Conservation (phyloP, 2,888 invertebrate species). For the Mythimna ferrago region DNA sequence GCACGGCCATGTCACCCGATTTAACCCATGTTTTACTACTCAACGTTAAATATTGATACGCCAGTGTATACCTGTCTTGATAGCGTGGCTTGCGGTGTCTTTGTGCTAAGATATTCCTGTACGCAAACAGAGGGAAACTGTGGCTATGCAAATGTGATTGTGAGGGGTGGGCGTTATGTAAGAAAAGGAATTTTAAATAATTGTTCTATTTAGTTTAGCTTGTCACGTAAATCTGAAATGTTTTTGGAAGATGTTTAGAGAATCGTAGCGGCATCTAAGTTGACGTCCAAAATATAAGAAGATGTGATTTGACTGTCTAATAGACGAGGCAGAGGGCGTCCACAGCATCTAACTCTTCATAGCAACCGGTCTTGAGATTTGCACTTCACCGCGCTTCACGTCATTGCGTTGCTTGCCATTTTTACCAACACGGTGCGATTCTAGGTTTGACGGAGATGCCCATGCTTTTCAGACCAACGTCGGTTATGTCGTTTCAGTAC, state of each 20-base stretch:
- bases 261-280: no score
- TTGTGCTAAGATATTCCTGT: constrained; percentile 44
- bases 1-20: constrained; percentile 38
- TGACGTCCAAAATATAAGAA: no score
- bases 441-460: no score
- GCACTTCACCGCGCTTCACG: no score
- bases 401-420: no score
- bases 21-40: constrained; percentile 62
- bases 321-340: no score
- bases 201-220: constrained; percentile 11
- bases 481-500: no score
- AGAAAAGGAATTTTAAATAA: constrained; percentile 32
- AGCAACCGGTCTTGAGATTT: no score
- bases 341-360: no score
- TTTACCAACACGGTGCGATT: no score
- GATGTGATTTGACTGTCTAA: no score
- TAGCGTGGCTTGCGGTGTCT: constrained; percentile 38
- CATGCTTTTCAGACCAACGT: no score
- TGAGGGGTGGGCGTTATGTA: constrained; percentile 12
- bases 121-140: constrained; percentile 28
- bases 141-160: constrained; percentile 44
- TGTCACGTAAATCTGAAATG: neutral
- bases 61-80: constrained; percentile 55
- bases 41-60: constrained; percentile 70
- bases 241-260: neutral